Conservation (phyloP, 2,888 invertebrate genomes). For the Drosophila ezoana region DNA sequence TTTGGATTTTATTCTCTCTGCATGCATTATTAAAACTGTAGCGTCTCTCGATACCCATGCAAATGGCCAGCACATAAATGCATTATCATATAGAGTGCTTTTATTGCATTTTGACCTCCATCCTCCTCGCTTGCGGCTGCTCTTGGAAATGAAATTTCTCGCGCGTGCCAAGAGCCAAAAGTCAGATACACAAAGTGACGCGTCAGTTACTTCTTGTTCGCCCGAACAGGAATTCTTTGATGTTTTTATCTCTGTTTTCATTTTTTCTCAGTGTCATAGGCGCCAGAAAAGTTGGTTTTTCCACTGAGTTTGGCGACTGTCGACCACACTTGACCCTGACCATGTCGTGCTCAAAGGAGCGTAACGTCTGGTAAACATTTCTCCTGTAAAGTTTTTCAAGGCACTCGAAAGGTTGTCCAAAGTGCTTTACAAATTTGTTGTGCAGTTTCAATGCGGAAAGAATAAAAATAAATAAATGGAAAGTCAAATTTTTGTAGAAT, state of each 20-base stretch:
- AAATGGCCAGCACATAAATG: constrained; percentile 46
- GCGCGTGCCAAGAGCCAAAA: constrained; percentile 52
- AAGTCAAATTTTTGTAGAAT: too few species aligned
- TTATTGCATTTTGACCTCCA: constrained; percentile 26
- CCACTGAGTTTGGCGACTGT: constrained; percentile 17
- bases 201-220: constrained; percentile 28
- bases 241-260: constrained; percentile 1
- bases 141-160: constrained; percentile 34
- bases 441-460: constrained; percentile 1
- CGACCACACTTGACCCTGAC: constrained; percentile 39
- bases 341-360: constrained; percentile 47
- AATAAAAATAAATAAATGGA: neutral
- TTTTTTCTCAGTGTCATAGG: constrained; percentile 35
- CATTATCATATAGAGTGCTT: constrained; percentile 74
- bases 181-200: constrained; percentile 25
- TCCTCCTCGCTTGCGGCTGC: neutral
- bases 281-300: constrained; percentile 59
- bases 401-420: constrained; percentile 27
- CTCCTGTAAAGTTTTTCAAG: constrained; percentile 42
- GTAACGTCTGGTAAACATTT: constrained; percentile 47
- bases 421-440: constrained; percentile 9
- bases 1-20: neutral
- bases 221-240: constrained; percentile 18
- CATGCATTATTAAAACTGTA: constrained; percentile 17
- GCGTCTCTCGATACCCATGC: constrained; percentile 42